These are phyloP conservation scores for Alligator sinensis DNA, from an alignment of 2,113 vertebrate species.

Conservation along the genomic window DNA sequence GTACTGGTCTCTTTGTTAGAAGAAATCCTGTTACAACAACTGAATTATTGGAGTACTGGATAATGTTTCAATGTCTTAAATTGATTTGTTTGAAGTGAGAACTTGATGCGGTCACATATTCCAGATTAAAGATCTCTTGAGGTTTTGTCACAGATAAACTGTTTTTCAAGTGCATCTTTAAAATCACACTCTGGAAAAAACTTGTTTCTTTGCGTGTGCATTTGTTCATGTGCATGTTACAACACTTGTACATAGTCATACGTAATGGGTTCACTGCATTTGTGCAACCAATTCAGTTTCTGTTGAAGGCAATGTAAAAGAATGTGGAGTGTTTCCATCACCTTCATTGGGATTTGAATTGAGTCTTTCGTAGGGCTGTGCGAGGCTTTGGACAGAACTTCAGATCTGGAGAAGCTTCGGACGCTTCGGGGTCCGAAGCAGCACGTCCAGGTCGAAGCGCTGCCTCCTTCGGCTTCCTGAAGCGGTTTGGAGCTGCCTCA, in stretches of 20 bases:
- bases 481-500: too few species aligned
- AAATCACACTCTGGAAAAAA: neutral
- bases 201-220: neutral
- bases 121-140: slow-evolving; percentile 39
- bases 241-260: neutral
- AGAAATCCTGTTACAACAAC: neutral
- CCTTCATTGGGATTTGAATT: neutral
- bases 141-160: neutral
- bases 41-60: neutral
- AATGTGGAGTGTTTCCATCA: neutral
- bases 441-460: too few species aligned
- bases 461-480: too few species aligned
- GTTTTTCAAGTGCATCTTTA: slow-evolving; percentile 22
- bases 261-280: neutral
- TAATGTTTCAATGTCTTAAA: neutral
- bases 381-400: too few species aligned
- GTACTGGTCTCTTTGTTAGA: neutral
- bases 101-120: slow-evolving; percentile 11
- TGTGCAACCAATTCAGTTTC: neutral
- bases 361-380: neutral
- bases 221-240: neutral
- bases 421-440: too few species aligned
- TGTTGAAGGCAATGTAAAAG: neutral
- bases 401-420: too few species aligned
- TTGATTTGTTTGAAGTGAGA: slow-evolving; percentile 38